Evolutionary conservation across 1,140 invertebrate genomes (phyloP).

Genomic region (Oryctes rhinoceros): DNA sequence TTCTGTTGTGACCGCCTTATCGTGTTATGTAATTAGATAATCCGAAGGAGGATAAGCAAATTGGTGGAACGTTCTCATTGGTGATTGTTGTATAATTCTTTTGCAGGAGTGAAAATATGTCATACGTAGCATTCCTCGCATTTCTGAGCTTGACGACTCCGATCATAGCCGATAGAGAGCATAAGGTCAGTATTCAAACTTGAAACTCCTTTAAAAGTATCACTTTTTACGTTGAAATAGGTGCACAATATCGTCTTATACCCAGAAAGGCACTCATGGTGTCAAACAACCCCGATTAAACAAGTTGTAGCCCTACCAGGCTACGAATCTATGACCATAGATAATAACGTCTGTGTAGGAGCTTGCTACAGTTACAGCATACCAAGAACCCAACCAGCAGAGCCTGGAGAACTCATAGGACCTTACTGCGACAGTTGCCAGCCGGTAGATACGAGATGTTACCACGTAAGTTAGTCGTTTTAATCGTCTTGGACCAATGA

Average conservation of each 20-base stretch:
- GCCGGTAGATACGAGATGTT: constrained; percentile 69
- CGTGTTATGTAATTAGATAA: too few species aligned
- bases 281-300: constrained; percentile 72
- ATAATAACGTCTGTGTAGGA: constrained; percentile 75
- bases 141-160: background rate
- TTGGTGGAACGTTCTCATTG: too few species aligned
- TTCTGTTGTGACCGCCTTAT: too few species aligned
- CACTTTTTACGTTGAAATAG: constrained; percentile 55
- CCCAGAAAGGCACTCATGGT: constrained; percentile 76
- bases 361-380: constrained; percentile 76
- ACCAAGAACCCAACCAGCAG: constrained; percentile 70
- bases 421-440: constrained; percentile 77
- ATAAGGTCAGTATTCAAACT: background rate
- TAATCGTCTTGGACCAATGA: too few species aligned
- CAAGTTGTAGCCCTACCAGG: constrained; percentile 71
- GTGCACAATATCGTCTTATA: constrained; percentile 75
- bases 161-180: background rate
- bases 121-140: background rate
- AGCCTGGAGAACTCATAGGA: constrained; percentile 71
- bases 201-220: background rate
- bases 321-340: constrained; percentile 70
- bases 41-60: too few species aligned
- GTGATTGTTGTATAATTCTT: background rate
- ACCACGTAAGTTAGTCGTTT: constrained; percentile 63
- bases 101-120: background rate